Conservation (phyloP, 2,888 invertebrate species). For the Trissolcus japonicus region DNA sequence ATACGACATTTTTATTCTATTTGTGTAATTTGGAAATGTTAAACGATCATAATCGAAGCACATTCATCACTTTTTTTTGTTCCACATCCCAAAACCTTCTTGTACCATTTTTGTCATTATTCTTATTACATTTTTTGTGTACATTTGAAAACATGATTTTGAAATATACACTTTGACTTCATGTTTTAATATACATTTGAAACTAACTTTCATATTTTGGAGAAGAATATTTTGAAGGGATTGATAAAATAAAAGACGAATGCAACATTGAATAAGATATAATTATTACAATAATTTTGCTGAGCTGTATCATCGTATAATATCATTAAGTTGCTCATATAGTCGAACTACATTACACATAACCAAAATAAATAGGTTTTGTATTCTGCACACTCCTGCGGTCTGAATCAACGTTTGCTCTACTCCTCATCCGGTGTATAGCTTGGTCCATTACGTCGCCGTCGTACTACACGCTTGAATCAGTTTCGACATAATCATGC, state of each 20-base stretch:
- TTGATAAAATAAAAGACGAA: conserved; percentile 30
- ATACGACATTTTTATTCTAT: conserved; percentile 47
- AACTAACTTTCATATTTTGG: too few relatives aligned
- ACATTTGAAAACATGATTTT: too few relatives aligned
- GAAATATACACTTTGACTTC: neutral
- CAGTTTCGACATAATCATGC: conserved; percentile 33
- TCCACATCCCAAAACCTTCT: too few relatives aligned
- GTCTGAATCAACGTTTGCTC: neutral
- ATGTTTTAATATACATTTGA: neutral
- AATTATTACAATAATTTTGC: conserved; percentile 58
- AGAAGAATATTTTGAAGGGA: conserved; percentile 2
- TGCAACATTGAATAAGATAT: conserved; percentile 55
- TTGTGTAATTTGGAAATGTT: conserved; percentile 23
- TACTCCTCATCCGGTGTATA: conserved; percentile 1
- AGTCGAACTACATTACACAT: conserved; percentile 53
- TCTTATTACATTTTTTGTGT: too few relatives aligned
- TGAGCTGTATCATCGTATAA: conserved; percentile 55
- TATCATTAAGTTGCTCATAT: conserved; percentile 56
- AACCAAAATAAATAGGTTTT: conserved; percentile 55
- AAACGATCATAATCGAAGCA: neutral
- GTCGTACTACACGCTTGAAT: conserved; percentile 27
- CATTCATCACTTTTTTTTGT: neutral
- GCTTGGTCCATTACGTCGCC: conserved; percentile 35
- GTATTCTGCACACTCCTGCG: conserved; percentile 43
- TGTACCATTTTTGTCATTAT: too few relatives aligned